Percentiles rank a stretch among this genome's conserved stretches.
phyloP scores from a whole-genome alignment of 2,113 vertebrate species.

The Pipa parva region DNA sequence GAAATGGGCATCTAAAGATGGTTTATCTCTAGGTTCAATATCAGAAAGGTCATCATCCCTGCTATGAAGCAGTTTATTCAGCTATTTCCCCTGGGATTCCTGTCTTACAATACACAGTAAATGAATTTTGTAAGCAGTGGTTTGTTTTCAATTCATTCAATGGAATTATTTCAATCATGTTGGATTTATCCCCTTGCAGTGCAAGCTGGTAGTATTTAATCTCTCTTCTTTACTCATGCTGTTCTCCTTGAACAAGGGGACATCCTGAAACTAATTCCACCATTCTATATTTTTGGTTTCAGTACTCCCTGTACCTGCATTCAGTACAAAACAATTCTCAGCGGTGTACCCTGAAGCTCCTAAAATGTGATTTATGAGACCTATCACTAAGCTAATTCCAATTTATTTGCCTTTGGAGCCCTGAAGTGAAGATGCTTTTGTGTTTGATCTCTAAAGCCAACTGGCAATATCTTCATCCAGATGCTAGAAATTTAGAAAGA shows the following conservation, averaged over 20 bases:
- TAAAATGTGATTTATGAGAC: conserved; percentile 48
- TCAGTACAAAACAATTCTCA: conserved; percentile 27
- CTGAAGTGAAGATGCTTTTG: conserved; percentile 45
- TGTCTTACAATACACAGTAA: conserved; percentile 8
- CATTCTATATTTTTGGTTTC: conserved; percentile 5
- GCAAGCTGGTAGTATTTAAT: not conserved
- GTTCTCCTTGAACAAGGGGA: not conserved
- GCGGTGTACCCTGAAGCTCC: conserved; percentile 42
- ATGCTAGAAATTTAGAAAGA: conserved; percentile 45
- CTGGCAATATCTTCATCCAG: conserved; percentile 46
- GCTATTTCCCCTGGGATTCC: conserved; percentile 2
- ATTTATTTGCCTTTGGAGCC: conserved; percentile 45
- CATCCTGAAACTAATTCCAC: conserved; percentile 3
- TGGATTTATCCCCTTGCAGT: conserved; percentile 16
- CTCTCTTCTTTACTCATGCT: not conserved
- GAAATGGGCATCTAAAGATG: conserved; percentile 23
- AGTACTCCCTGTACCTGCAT: conserved; percentile 1
- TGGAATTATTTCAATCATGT: conserved; percentile 17
- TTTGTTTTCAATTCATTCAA: conserved; percentile 15
- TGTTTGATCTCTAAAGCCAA: conserved; percentile 33
- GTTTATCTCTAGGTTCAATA: conserved; percentile 31
- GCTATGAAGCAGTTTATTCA: conserved; percentile 6
- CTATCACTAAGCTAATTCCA: conserved; percentile 52
- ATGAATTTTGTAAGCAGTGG: conserved; percentile 2
- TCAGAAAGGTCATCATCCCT: conserved; percentile 32